These are phyloP conservation scores for Amyelois transitella DNA, from an alignment of 1,140 invertebrate species.

Conservation along the genomic window DNA sequence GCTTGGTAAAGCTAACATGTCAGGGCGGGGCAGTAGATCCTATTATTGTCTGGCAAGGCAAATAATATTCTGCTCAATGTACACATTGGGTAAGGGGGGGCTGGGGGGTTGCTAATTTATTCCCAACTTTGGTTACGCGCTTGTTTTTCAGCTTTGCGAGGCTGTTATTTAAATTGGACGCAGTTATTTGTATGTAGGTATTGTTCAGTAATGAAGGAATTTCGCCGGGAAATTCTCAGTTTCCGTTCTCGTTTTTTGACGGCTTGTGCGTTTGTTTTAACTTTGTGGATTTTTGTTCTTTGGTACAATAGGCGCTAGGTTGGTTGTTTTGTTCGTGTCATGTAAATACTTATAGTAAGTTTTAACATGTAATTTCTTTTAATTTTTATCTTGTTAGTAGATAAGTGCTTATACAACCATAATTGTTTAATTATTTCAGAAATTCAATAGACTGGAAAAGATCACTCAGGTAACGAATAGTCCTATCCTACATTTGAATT, in stretches of 20 bases:
- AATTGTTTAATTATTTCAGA: no score
- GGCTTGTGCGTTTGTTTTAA: neutral
- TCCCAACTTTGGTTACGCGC: constrained; percentile 70
- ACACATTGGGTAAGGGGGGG: constrained; percentile 63
- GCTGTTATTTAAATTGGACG: constrained; percentile 72
- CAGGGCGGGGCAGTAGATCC: constrained; percentile 69
- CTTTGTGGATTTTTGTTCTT: neutral
- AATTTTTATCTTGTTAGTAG: no score
- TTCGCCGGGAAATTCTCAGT: constrained; percentile 21
- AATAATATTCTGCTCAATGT: constrained; percentile 74
- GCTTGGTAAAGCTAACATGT: constrained; percentile 65
- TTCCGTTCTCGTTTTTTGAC: neutral
- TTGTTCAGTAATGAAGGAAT: constrained; percentile 68
- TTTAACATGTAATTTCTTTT: no score
- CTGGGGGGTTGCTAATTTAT: constrained; percentile 67
- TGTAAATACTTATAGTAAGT: no score
- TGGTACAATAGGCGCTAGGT: neutral
- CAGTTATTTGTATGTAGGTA: constrained; percentile 68
- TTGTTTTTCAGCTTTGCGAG: constrained; percentile 73
- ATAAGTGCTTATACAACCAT: no score
- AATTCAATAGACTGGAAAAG: no score
- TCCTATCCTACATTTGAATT: no score
- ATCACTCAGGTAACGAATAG: no score
- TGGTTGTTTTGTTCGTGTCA: neutral
- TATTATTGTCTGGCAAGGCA: constrained; percentile 72